Conservation (phyloP, 1,140 invertebrate species). For the Drosophila elegans region DNA sequence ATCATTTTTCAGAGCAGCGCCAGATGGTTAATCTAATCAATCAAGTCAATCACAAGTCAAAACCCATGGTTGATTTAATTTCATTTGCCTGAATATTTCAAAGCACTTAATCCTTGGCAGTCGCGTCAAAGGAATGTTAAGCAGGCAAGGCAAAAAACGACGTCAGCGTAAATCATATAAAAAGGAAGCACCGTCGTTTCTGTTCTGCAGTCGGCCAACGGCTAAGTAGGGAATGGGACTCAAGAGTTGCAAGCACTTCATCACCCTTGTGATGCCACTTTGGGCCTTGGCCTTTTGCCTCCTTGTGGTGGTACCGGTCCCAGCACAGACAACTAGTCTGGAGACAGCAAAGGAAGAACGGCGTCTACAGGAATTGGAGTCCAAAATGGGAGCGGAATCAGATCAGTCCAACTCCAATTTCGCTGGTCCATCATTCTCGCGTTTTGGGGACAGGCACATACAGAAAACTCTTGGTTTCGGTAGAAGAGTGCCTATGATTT, state of each 20-base stretch:
- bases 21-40: slow-evolving; percentile 32
- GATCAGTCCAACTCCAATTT: slow-evolving; percentile 11
- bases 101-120: not conserved
- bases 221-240: slow-evolving; percentile 26
- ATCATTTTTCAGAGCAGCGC: not conserved
- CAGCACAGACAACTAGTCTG: slow-evolving; percentile 11
- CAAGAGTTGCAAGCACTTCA: slow-evolving; percentile 23
- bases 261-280: slow-evolving; percentile 18
- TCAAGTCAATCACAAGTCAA: slow-evolving; percentile 41
- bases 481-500: slow-evolving; percentile 37
- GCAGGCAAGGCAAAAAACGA: not conserved
- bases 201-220: slow-evolving; percentile 2
- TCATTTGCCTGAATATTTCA: slow-evolving; percentile 10
- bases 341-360: slow-evolving; percentile 18
- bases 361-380: slow-evolving; percentile 27
- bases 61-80: slow-evolving; percentile 9
- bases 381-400: slow-evolving; percentile 19
- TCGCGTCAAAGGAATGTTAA: slow-evolving; percentile 30
- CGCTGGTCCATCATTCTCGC: slow-evolving; percentile 1
- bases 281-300: slow-evolving; percentile 22
- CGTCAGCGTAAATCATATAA: slow-evolving; percentile 11
- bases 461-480: slow-evolving; percentile 22
- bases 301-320: slow-evolving; percentile 9
- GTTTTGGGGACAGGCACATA: slow-evolving; percentile 29
- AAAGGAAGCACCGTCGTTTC: not conserved